phyloP scores from a whole-genome alignment of 2,888 invertebrate species.

The Dione juno region DNA sequence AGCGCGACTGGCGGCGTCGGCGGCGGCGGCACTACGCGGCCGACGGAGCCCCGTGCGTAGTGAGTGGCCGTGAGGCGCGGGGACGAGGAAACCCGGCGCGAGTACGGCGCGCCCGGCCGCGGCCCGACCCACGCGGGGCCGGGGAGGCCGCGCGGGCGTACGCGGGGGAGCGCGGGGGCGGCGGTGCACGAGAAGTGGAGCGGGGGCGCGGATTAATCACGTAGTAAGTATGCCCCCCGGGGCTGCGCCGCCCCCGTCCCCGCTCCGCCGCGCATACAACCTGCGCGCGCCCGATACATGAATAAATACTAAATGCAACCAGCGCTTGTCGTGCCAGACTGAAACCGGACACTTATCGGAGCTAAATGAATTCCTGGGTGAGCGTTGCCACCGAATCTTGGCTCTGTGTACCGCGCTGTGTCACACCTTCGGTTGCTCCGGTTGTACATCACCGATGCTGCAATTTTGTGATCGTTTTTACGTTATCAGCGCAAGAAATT shows the following conservation, averaged over 20 bases:
- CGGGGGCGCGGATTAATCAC: constrained; percentile 77
- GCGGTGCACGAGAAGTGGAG: constrained; percentile 48
- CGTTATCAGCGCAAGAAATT: constrained; percentile 55
- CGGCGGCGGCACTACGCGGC: constrained; percentile 65
- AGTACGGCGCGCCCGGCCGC: constrained; percentile 73
- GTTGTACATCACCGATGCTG: constrained; percentile 55
- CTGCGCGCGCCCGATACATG: constrained; percentile 78
- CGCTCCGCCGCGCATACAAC: constrained; percentile 65
- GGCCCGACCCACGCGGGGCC: constrained; percentile 58
- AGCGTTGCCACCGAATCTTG: constrained; percentile 74
- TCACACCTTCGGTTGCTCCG: constrained; percentile 47
- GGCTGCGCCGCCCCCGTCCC: constrained; percentile 56
- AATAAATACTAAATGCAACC: constrained; percentile 73
- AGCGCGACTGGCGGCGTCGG: constrained; percentile 70
- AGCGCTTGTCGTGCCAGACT: constrained; percentile 78
- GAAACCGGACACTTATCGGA: constrained; percentile 81
- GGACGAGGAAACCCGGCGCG: constrained; percentile 83
- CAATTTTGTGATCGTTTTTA: constrained; percentile 59
- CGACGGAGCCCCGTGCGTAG: constrained; percentile 76
- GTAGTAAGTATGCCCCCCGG: constrained; percentile 81
- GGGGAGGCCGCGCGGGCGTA: constrained; percentile 55
- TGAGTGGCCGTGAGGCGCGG: constrained; percentile 84
- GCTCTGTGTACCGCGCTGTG: constrained; percentile 45
- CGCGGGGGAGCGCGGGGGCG: constrained; percentile 48
- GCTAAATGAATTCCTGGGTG: constrained; percentile 77